Percentiles rank a stretch among this genome's conserved stretches.
Conservation (phyloP, 2,888 invertebrate genomes). For the Temnothorax unifasciatus region DNA sequence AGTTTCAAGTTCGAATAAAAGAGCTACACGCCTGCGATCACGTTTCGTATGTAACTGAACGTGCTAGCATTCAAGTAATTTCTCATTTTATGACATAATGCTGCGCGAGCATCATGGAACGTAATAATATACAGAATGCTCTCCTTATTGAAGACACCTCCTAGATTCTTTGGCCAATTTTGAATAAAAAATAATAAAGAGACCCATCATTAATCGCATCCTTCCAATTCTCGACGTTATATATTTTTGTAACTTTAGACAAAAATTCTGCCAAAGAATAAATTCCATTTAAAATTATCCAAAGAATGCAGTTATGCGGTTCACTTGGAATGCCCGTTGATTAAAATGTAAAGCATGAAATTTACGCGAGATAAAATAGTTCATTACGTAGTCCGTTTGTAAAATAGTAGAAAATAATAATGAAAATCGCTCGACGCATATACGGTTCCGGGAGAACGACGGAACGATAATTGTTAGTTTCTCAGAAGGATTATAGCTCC, state of each 20-base stretch:
- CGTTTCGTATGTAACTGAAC: constrained; percentile 7
- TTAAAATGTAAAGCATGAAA: constrained; percentile 14
- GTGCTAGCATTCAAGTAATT: background rate
- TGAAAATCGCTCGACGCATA: background rate
- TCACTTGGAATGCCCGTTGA: constrained; percentile 1
- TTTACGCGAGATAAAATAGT: background rate
- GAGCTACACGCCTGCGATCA: background rate
- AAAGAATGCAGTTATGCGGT: constrained; percentile 8
- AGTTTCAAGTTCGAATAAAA: constrained; percentile 36
- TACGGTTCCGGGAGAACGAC: background rate
- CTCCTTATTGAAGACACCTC: background rate
- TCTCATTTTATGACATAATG: constrained; percentile 10
- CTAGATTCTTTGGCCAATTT: background rate
- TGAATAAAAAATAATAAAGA: background rate
- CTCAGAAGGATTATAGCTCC: background rate
- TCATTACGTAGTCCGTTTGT: background rate
- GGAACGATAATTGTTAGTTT: background rate
- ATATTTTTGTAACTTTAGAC: constrained; percentile 5
- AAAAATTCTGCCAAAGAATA: background rate
- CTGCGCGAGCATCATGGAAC: background rate
- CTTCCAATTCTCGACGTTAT: background rate
- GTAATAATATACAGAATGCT: background rate
- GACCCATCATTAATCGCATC: background rate
- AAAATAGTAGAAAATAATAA: background rate
- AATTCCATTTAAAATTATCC: constrained; percentile 11